Conservation (phyloP, 2,113 vertebrate genomes). For the Sardina pilchardus region DNA sequence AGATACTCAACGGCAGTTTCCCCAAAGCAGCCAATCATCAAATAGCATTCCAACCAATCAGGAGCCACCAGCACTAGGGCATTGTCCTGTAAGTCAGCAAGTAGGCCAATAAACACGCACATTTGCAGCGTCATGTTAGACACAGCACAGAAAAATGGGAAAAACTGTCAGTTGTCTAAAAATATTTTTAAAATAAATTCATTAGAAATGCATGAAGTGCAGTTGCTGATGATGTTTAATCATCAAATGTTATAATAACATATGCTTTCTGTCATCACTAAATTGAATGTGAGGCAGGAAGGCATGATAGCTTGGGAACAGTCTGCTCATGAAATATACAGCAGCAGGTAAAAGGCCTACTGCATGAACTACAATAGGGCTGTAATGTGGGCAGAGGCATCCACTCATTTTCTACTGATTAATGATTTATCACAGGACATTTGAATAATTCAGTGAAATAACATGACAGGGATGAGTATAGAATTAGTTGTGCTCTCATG, state of each 20-base stretch:
- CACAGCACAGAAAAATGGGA: conserved; percentile 32
- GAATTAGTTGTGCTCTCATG: conserved; percentile 44
- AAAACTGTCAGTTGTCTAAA: conserved; percentile 6
- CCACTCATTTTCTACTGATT: conserved; percentile 52
- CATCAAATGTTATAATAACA: not conserved
- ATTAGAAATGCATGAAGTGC: not conserved
- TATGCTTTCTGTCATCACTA: conserved; percentile 22
- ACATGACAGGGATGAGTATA: conserved; percentile 59
- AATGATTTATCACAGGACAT: conserved; percentile 62
- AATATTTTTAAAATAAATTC: not conserved
- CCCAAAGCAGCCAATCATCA: conserved; percentile 40
- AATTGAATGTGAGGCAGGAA: not conserved
- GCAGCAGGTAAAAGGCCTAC: conserved; percentile 41
- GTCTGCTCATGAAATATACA: conserved; percentile 50
- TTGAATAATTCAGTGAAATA: conserved; percentile 73
- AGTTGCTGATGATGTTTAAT: not conserved
- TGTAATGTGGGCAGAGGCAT: conserved; percentile 19
- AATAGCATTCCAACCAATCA: conserved; percentile 40
- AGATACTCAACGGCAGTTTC: conserved; percentile 40
- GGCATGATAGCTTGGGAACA: conserved; percentile 27
- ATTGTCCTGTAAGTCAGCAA: conserved; percentile 41
- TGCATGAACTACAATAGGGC: conserved; percentile 30
- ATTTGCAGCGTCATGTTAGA: conserved; percentile 51
- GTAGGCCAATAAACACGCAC: conserved; percentile 46
- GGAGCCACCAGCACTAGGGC: conserved; percentile 22